A percentile compares a stretch with the other conserved stretches of the same genome.
Evolutionary conservation across 2,888 invertebrate species (phyloP).

Genomic region (Euplagia quadripunctaria): DNA sequence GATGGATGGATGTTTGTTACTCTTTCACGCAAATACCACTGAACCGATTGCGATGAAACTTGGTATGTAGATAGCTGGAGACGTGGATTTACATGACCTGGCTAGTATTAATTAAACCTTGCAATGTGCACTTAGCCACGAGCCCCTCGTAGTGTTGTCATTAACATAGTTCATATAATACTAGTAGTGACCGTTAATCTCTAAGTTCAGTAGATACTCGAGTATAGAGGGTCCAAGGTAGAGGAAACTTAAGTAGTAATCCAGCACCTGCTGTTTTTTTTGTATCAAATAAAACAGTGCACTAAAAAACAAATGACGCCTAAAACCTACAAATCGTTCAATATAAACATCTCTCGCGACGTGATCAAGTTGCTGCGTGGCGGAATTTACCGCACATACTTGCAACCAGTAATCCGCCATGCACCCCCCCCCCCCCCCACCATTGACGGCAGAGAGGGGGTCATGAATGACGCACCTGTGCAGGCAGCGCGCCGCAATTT

Average conservation of each 20-base stretch:
- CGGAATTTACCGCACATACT: constrained; percentile 51
- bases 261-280: background rate
- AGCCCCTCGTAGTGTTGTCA: background rate
- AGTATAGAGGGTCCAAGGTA: background rate
- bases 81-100: no score
- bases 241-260: background rate
- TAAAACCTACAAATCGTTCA: background rate
- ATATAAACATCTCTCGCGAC: background rate
- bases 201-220: background rate
- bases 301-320: no score
- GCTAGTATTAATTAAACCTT: no score
- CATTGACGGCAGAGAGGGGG: constrained; percentile 35
- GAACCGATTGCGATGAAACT: no score
- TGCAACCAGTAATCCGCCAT: constrained; percentile 40
- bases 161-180: no score
- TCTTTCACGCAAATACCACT: no score
- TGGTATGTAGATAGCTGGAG: no score
- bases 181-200: no score
- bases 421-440: background rate
- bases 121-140: no score
- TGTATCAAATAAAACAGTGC: no score
- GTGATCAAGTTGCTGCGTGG: background rate
- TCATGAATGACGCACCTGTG: constrained; percentile 76
- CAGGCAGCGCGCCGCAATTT: constrained; percentile 59
- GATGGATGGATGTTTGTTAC: no score